Evolutionary conservation across 53 echinoderm and acorn worm genomes (phyloP), one percentile per base, ranked within the genome.

Genomic region (Apostichopus leukothele): DNA sequence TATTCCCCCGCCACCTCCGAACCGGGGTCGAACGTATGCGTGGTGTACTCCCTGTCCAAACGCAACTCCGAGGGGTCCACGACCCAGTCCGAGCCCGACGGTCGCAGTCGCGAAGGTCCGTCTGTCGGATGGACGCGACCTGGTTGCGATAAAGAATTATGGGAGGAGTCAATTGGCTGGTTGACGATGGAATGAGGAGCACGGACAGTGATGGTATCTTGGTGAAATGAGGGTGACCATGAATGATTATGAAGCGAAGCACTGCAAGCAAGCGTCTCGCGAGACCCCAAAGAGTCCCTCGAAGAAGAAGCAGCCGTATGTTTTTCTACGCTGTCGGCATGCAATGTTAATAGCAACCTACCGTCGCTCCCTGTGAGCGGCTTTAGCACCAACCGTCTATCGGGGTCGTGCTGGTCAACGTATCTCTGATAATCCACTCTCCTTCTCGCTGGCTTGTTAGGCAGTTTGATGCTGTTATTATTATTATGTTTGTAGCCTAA

Each of bases 81-180:
- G 57, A 59, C 59, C 81, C 81, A 59, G 4, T 53, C 71, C 63
- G 12, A 13, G 1, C 5, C 71, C 4, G 71, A 6, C 71, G 14
- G 71, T 5, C 14, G 18, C 71, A 19, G 71, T n/a, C 18, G 18
- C 18, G 21, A 19, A 6, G 71, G 16, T 71, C 71, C 18, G 18
- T 71, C 71, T 71, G 18, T n/a, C 3, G 71, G 18, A 19, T 14
- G 77, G 9, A 27, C 50, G 25, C 20, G 85, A 85, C 85, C 85
- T 85, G 85, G 85, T 63, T 85, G 63, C 85, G 26, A 85, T 60
- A 85, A 85, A 85, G 60, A n/a, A 12, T 60, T 61, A 16, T 85
- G 50, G 50, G 85, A 85, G 54, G 55, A 21, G 53, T 81, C 85
- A 67, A 63, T 85, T 11, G 16, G 57, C 67, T 85, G 67, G 67